Base-by-base conservation (phyloP, 1,140 invertebrate species). In the Apis mellifera region DNA sequence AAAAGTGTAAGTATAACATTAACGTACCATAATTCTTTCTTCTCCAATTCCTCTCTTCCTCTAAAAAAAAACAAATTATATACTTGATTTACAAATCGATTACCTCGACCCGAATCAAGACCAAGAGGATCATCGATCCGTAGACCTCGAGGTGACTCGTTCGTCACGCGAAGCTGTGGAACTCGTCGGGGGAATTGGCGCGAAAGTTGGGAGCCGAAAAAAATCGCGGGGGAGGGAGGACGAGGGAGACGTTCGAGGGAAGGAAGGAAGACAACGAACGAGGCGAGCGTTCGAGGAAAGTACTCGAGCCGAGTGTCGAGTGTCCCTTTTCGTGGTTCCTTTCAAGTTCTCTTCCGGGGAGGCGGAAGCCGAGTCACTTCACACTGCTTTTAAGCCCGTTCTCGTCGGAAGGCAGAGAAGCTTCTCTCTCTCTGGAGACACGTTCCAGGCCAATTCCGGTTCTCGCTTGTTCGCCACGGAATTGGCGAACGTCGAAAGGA, bases 301-400 rank as follows among this genome's bases (percentile, higher is more conserved):
- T 75, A 82, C 88, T 86, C 65, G 84, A 88, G 76, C 66, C 55
- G 84, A 78, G 81, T 89, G 81, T 89, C 62, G 82, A 89, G 87
- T 86, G 78, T 89, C 86, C 81, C 86, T 85, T 82, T 85, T 88
- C 66, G 84, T 85, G 82, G 86, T 88, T 86, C 87, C 81, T 89
- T 89, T 89, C 76, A 86, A 89, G 78, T 89, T 86, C 84, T 89
- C 70, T 80, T 85, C 79, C 78, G 76, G 57, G 32, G 83, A 87
- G 86, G 75, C 59, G 32, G 32, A 83, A 70, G 86, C 75, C 78
- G 59, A 72, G 86, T 80, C 76, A n/a, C 86, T 88, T 64, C 86
- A 89, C 69, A 89, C 69, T 55, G 87, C 84, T 88, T 88, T 88
- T 88, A 85, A 85, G 84, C 86, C 83, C 69, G 86, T 88, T 88